Evolutionary conservation across 1,140 invertebrate genomes (phyloP), one percentile per base, ranked within the genome.

Genomic region (Bactericera cockerelli): DNA sequence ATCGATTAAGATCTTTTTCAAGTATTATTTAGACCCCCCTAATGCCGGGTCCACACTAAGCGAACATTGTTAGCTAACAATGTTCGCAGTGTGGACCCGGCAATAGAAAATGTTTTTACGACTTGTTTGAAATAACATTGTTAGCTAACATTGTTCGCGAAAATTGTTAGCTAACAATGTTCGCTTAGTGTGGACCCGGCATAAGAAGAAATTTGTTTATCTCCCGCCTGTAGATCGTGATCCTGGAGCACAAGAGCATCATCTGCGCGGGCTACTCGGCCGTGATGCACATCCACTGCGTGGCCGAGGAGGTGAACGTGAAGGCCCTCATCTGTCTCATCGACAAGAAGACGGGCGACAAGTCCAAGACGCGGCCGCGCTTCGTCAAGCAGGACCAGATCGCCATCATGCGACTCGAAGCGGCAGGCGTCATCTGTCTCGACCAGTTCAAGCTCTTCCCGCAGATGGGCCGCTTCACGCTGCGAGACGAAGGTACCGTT

Each of bases 341-440:
- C 61, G 95, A 99, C 75, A 98, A 98, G 75, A 99, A 98, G 76
- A 92, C 92, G 66, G 93, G 91, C 55, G 91, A 97, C 60, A 98
- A 98, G 75, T 91, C 88, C 66, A 93, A 93, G 79, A 87, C 87
- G 70, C 79, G 89, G 75, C 93, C 94, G 66, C 82, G 93, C 73
- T 99, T 98, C 74, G 94, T 99, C 54, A 98, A 98, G 76, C 96
- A 98, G 77, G 96, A 99, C 76, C 95, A 99, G 80, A 89, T 97
- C 67, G 95, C 93, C 65, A 97, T 99, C 69, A 96, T 98, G 85
- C 86, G 96, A 79, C 88, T 99, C 76, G 94, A 99, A 75, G 88
- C 89, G 69, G 91, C 91, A 49, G 93, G 93, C 65, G 83, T 94
- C 65, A 95, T 99, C 70, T 99, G 97, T 76, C 80, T 99, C 77